Base-by-base conservation (phyloP, 1,140 invertebrate genomes). In the Solen grandis region DNA sequence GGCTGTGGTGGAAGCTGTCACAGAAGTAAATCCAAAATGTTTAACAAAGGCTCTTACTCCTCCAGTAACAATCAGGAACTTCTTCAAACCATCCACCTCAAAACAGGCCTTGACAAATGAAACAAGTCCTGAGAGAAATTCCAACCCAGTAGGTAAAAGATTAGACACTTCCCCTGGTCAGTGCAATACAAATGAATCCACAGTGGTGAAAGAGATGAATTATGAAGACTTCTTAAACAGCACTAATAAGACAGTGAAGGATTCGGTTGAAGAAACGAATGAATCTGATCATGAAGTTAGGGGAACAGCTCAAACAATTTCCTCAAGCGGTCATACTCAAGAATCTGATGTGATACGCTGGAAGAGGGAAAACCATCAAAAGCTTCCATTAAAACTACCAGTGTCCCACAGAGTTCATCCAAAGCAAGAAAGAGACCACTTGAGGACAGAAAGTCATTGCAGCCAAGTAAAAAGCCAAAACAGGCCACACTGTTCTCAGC, bases 21-120 rank as follows among this genome's bases (percentile, higher is more conserved):
- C 84, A 27, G 76, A 82, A 27, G 87, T 91, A 13, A 84, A 84
- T 33, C 54, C 63, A 8, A 89, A 88, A 78, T 87, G 81, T 68
- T 63, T 82, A 25, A 50, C 68, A 35, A 86, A 86, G 36, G 90
- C 89, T n/a, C 38, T 88, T 10, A 83, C 76, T 50, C 90, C 90
- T 22, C 89, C 88, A 29, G 79, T 90, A 1, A 91, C 89, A 8
- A 87, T 91, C 16, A 87, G 85, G 73, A 88, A 77, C 33, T 91
- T 90, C 74, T 91, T 91, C 72, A 90, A 89, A 85, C 75, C 88
- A 35, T 66, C 79, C 14, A 69, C 25, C 25, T 27, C 52, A 38
- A 13, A 33, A 75, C 5, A 19, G 41, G 13, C 46, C 27, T 35
- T 50, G 4, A 69, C 50, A 38, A 38, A 57, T 0, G n/a, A 16